Base-by-base conservation (phyloP, 2,888 invertebrate genomes). In the Nephrotoma guestfalica region DNA sequence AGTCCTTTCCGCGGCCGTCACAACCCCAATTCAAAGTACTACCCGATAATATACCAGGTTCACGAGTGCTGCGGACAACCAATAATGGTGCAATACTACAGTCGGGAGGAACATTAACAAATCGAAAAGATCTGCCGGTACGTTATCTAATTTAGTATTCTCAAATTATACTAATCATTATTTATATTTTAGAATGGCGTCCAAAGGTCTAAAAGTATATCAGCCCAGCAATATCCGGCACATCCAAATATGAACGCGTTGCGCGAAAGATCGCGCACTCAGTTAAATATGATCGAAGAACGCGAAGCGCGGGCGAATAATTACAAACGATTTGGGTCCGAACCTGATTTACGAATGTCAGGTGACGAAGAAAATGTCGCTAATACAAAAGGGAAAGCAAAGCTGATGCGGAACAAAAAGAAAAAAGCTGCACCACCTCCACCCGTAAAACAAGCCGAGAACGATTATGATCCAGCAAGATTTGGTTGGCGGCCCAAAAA, bases 1-100 rank as follows among this genome's bases (percentile, higher is more conserved):
- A 86, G 9, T 86, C 51, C 57, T 86, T 43, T 47, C 51, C 51
- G 0, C 6, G 51, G 11, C 86, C 40, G 15, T 15, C 41, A 0
- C 87, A 87, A 51, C 57, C 88, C 0, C 89, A 89, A 7, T 88
- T 91, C 43, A 93, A 95, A 93, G 96, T 96, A 87, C 92, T 96
- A 43, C 96, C 96, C 7, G 94, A 95, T 87, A 93, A 93, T 89
- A 94, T 94, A 9, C 94, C 95, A 88, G 88, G 88, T 6, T 86
- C 89, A 0, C 93, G 94, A 88, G 18, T 41, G 7, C 92, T 97
- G 86, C 94, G 96, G 88, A 94, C 94, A 87, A 97, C 97, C 3
- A 95, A 96, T 91, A 97, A 97, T 91, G 97, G 97, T 86, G 95
- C 94, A 89, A 96, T 96, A 89, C 92, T 97, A 87, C 96, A 96